Evolutionary conservation across 2,888 invertebrate genomes (phyloP).

Genomic region (Synanthedon myopaeformis): DNA sequence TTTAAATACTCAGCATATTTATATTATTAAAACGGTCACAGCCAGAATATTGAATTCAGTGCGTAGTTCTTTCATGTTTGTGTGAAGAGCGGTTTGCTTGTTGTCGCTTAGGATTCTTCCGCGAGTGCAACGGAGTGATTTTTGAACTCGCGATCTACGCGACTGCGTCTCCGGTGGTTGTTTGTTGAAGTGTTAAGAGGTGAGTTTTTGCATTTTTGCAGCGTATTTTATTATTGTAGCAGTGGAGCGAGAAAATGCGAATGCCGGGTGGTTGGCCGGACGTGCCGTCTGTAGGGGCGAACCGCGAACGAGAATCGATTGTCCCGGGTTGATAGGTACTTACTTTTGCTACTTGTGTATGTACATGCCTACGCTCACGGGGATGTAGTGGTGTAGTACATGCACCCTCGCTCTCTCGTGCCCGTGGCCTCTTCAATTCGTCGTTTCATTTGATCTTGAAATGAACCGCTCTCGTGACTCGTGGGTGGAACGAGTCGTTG

Average conservation of each 20-base stretch:
- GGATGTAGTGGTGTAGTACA: conserved; percentile 5
- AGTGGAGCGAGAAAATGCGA: neutral
- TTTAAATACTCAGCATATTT: conserved; percentile 28
- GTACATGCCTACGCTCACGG: conserved; percentile 13
- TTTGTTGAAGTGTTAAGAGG: conserved; percentile 58
- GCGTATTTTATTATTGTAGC: too few species aligned
- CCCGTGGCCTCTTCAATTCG: conserved; percentile 20
- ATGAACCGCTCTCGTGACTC: conserved; percentile 6
- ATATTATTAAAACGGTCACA: conserved; percentile 20
- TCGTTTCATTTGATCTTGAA: conserved; percentile 45
- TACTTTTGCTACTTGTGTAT: conserved; percentile 8
- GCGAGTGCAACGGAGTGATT: conserved; percentile 46
- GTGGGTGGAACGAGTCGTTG: conserved; percentile 9
- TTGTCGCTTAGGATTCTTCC: conserved; percentile 29
- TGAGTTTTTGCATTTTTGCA: conserved; percentile 43
- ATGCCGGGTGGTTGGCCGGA: conserved; percentile 28
- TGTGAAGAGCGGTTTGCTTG: conserved; percentile 24
- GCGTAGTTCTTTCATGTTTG: conserved; percentile 49
- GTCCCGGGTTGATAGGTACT: conserved; percentile 23
- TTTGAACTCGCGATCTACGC: conserved; percentile 54
- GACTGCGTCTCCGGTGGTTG: conserved; percentile 53
- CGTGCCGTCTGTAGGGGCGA: conserved; percentile 34
- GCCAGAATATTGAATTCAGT: conserved; percentile 29
- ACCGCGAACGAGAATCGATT: conserved; percentile 58
- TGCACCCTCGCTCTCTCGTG: conserved; percentile 44